Evolutionary conservation across 2,113 vertebrate species (phyloP).

Genomic region (Reinhardtius hippoglossoides): DNA sequence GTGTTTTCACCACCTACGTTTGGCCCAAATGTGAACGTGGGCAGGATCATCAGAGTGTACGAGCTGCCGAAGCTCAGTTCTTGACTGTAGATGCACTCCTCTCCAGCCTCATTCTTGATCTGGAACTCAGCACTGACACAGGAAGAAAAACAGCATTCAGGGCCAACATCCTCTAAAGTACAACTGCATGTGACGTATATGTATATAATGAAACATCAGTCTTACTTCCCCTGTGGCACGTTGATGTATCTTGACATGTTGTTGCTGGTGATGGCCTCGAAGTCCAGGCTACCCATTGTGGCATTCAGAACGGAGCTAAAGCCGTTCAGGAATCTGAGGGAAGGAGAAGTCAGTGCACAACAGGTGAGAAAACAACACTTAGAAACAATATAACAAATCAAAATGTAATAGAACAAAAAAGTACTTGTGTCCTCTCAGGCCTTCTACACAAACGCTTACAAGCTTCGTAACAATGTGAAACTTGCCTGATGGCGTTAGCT

Average conservation of each 20-base stretch:
- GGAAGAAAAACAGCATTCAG: slow-evolving; percentile 9
- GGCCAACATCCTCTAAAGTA: background rate
- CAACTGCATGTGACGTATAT: background rate
- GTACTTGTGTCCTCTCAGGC: too few species aligned
- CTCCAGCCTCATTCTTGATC: rapidly evolving
- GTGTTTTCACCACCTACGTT: slow-evolving; percentile 47
- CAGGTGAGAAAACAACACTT: background rate
- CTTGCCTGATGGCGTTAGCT: slow-evolving; percentile 64
- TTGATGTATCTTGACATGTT: slow-evolving; percentile 53
- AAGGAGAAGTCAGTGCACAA: background rate
- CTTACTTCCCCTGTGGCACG: slow-evolving; percentile 72
- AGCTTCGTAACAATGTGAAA: background rate
- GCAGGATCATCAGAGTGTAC: slow-evolving; percentile 83
- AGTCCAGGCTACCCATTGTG: background rate
- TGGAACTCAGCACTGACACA: slow-evolving; percentile 52
- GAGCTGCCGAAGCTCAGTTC: slow-evolving; percentile 86
- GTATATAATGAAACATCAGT: background rate
- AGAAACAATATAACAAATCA: too few species aligned
- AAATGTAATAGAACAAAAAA: too few species aligned
- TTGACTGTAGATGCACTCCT: slow-evolving; percentile 39
- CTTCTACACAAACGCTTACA: too few species aligned
- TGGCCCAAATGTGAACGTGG: slow-evolving; percentile 41
- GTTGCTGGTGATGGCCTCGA: rapidly evolving
- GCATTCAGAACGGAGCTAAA: slow-evolving; percentile 25
- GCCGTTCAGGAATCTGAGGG: slow-evolving; percentile 73